Base-by-base conservation (phyloP, 2,888 invertebrate species). In the Chymomyza procnemis region DNA sequence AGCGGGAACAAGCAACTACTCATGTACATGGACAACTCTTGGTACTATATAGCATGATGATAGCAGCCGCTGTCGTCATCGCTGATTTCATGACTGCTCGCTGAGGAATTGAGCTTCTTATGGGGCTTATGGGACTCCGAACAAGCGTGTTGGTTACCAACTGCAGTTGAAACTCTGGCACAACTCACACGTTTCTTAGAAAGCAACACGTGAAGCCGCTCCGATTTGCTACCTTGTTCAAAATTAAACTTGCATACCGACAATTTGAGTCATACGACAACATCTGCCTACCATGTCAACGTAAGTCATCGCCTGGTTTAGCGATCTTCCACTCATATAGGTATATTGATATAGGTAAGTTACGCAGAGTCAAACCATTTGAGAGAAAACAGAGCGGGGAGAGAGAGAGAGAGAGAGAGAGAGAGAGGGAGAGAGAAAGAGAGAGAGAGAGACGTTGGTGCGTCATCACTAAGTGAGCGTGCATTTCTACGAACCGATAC, bases 21-120 rank as follows among this genome's bases (percentile, higher is more conserved):
- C 0, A 26, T 2, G 26, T 26, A 26, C 26, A 55, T 4, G 60
- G 58, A 61, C 73, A 69, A 64, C 70, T 78, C 75, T 73, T 73
- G 75, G 73, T 12, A 12, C 8, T 41, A 8, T 6, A 8, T 41
- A 8, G 46, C 6, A 41, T 41, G 46, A 6, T 47, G 30, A 19
- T 18, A 26, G 48, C 1, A 6, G 21, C 19, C n/a, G 46, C 5
- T 60, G n/a, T 54, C 60, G 18, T 6, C 48, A 41, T 34, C 47
- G 48, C 14, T 16, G 61, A 8, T 26, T 26, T 26, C 26, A 26
- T 26, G 26, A 26, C 26, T 2, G 26, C 26, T 26, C 3, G 26
- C 26, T 26, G 3, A 26, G 26, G 26, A 26, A 26, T 26, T 26
- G 26, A n/a, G n/a, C n/a, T n/a, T n/a, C n/a, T n/a, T n/a, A n/a